Base-by-base conservation (phyloP, 2,888 invertebrate genomes). In the Vanessa cardui region DNA sequence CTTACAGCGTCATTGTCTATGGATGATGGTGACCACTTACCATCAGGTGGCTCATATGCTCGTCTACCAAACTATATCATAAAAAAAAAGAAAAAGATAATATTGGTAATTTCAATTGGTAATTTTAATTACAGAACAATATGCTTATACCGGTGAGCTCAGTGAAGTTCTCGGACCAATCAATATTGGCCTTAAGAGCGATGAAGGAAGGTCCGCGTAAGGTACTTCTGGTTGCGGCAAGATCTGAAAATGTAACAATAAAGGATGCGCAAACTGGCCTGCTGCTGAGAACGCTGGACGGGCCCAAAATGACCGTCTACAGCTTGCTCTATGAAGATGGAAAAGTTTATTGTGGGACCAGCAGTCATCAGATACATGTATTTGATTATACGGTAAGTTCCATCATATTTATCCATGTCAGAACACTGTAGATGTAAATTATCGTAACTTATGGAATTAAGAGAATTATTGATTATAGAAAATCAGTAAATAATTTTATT, bases 271-370 rank as follows among this genome's bases (percentile, higher is more conserved):
- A 93, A 73, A 94, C 94, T 0, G 96, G 96, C 0, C 86, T 96
- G 0, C 85, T 96, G 67, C 80, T 97, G 61, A 89, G 96, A 47
- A 95, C 94, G 0, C 92, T 96, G 46, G 80, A 81, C 78, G 94
- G 90, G 74, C 94, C 87, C 58, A 94, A 88, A 73, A 93, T 84
- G 78, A 95, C 96, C 0, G 95, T 96, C 0, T 96, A 96, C 79
- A 95, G 95, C 8, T 82, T 96, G 65, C 86, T 96, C n/a, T 93
- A 95, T 73, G 94, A 95, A 76, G 94, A 94, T 47, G 95, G 94
- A 64, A 93, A 94, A 70, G 93, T 97, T n/a, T 96, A 95, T 83
- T 96, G 96, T 77, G 96, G 96, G 7, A 96, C 96, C 0, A 96
- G 95, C 78, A 94, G 94, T 73, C 94, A 95, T 72, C 94, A 95